Base-by-base conservation (phyloP, 2,888 invertebrate genomes). In the Hypena proboscidalis region DNA sequence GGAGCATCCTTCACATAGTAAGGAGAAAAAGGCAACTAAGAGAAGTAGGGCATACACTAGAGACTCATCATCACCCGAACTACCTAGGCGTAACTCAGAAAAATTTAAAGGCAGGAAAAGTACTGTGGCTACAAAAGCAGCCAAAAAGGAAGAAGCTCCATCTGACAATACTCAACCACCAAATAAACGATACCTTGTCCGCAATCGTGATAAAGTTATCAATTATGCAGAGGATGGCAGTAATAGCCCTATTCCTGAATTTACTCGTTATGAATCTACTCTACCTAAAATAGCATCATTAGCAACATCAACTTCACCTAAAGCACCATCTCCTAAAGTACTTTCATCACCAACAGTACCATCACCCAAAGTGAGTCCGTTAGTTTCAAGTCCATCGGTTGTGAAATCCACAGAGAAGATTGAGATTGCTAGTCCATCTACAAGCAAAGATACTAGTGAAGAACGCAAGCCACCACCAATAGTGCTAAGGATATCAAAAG, bases 401-500 rank as follows among this genome's bases (percentile, higher is more conserved):
- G 55, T 77, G 17, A 91, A 90, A 66, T 49, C 75, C 47, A 11
- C 22, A 11, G 44, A 45, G 20, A 45, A 45, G n/a, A 11, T 26
- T 11, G 91, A 87, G 41, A 74, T 86, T 13, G 75, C 77, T 32
- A 91, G 91, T 64, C 91, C 91, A 13, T 87, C 86, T 30, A 89
- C 89, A 23, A 90, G 88, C 67, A 90, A 89, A 73, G 90, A 91
- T 38, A 63, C 80, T 29, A 83, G 75, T 77, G 90, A 90, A 45
- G 90, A 90, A 58, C 77, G 86, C 19, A 91, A 91, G 59, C 94
- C 95, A 79, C 96, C 97, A 27, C 97, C 97, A 13, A 97, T 97
- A 72, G 97, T 97, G 38, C 88, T 97, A 55, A 93, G 97, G 85
- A 97, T 97, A 92, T 97, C 96, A 58, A 95, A 97, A 85, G 93